phyloP scores from a whole-genome alignment of 2,888 invertebrate genomes.

The Periphyllus acericola region DNA sequence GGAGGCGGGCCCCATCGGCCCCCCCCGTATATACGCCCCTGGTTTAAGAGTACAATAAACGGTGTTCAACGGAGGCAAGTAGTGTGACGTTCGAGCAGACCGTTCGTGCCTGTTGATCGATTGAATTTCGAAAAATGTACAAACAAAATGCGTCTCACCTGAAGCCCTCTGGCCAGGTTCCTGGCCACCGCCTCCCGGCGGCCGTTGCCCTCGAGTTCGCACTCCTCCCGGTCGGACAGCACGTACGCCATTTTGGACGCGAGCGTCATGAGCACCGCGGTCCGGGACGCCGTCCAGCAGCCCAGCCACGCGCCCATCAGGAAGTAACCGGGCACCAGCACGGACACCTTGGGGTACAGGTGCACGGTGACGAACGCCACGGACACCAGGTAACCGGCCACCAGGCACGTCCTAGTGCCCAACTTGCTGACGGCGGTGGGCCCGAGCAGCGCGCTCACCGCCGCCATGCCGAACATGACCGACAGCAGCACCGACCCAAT shows the following conservation, averaged over 20 bases:
- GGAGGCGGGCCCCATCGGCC: too few relatives aligned
- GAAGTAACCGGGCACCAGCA: constrained; percentile 71
- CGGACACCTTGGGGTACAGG: constrained; percentile 70
- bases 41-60: too few relatives aligned
- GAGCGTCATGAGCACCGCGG: constrained; percentile 69
- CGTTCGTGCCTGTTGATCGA: too few relatives aligned
- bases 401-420: constrained; percentile 67
- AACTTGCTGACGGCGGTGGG: constrained; percentile 71
- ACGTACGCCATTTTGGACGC: constrained; percentile 68
- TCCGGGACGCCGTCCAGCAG: constrained; percentile 65
- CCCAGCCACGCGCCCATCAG: constrained; percentile 72
- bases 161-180: constrained; percentile 61
- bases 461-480: constrained; percentile 73
- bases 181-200: constrained; percentile 62
- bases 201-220: constrained; percentile 66
- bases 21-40: too few relatives aligned
- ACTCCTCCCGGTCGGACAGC: constrained; percentile 69
- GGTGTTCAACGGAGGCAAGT: too few relatives aligned
- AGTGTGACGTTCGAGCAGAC: too few relatives aligned
- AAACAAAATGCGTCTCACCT: constrained; percentile 52
- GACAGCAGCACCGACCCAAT: constrained; percentile 74
- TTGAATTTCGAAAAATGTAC: too few relatives aligned
- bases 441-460: constrained; percentile 71
- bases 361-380: constrained; percentile 74
- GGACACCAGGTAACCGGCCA: constrained; percentile 70